phyloP scores from a whole-genome alignment of 2,113 vertebrate genomes.

The Amazona vittata region DNA sequence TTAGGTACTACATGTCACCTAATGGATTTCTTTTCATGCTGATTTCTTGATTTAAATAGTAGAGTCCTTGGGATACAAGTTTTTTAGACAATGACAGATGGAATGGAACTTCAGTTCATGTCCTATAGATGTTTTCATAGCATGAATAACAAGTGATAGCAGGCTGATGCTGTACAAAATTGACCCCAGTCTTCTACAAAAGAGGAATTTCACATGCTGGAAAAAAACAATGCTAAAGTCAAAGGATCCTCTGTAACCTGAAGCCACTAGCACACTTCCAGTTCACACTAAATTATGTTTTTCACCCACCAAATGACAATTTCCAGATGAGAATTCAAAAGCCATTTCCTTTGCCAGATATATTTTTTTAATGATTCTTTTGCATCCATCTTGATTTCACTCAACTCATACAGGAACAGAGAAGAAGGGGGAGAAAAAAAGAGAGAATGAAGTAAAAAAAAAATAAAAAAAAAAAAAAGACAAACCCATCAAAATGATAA shows the following conservation, averaged over 20 bases:
- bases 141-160: neutral
- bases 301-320: neutral
- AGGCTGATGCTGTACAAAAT: neutral
- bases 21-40: neutral
- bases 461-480: neutral
- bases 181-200: neutral
- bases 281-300: neutral
- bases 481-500: conserved; percentile 72
- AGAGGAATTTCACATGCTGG: neutral
- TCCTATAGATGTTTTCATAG: neutral
- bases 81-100: neutral
- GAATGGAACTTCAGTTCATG: neutral
- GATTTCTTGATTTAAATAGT: neutral
- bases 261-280: neutral
- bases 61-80: accelerated
- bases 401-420: neutral
- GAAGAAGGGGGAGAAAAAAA: neutral
- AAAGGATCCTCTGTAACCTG: neutral
- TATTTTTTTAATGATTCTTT: neutral
- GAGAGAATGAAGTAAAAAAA: neutral
- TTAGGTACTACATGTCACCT: neutral
- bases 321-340: neutral
- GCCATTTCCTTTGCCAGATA: neutral
- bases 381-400: neutral
- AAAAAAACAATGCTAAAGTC: neutral